These are phyloP conservation scores for Clarias magur DNA, from an alignment of 2,113 vertebrate genomes.

Conservation along the genomic window DNA sequence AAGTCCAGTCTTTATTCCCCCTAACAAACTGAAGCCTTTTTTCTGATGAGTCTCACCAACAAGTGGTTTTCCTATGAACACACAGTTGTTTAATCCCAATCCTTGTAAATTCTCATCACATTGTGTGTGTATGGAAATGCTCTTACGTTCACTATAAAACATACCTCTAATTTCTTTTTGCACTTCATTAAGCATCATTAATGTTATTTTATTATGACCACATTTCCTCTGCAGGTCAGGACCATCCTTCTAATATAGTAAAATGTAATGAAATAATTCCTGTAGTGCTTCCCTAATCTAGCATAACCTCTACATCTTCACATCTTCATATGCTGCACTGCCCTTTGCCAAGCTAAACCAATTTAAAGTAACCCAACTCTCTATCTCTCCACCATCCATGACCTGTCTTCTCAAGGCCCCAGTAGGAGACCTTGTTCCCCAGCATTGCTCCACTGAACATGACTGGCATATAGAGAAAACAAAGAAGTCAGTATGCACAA, in stretches of 20 bases:
- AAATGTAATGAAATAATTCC: not conserved
- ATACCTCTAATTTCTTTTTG: no score
- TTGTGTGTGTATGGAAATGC: no score
- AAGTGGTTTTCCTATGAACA: no score
- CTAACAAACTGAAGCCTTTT: no score
- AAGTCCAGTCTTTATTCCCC: no score
- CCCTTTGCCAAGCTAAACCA: conserved; percentile 37
- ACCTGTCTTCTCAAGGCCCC: conserved; percentile 64
- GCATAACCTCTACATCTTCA: conserved; percentile 47
- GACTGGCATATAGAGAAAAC: conserved; percentile 69
- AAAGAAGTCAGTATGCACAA: conserved; percentile 31
- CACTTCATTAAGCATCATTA: no score
- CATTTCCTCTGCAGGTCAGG: no score
- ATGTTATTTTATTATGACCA: no score
- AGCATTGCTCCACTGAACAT: conserved; percentile 71
- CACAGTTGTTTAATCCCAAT: no score
- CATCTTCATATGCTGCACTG: conserved; percentile 15
- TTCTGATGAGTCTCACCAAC: no score
- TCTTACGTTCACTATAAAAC: no score
- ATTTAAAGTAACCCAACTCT: conserved; percentile 5
- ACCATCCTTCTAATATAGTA: not conserved
- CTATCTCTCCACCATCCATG: conserved; percentile 66
- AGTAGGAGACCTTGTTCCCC: conserved; percentile 73
- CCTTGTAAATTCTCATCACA: no score
- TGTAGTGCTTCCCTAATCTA: not conserved